Evolutionary conservation across 2,797 vertebrate species (phyloP).

Genomic region (Thripadectes ignobilis): DNA sequence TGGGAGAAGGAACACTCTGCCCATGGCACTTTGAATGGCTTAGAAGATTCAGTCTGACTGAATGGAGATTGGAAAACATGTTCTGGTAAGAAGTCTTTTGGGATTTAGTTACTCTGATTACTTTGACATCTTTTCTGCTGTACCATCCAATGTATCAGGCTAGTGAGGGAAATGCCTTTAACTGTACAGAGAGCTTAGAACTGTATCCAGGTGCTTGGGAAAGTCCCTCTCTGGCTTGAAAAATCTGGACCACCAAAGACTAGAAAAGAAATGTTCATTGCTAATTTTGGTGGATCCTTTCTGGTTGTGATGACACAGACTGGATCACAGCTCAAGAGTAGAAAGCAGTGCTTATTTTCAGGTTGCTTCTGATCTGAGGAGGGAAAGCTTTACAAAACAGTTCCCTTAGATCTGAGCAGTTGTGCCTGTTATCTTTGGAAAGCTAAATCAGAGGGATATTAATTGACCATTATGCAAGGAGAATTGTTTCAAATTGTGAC

Average conservation of each 20-base stretch:
- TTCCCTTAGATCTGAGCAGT: background rate
- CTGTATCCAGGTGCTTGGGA: background rate
- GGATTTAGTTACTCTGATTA: background rate
- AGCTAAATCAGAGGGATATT: background rate
- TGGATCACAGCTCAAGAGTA: background rate
- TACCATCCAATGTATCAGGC: background rate
- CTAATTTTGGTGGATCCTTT: background rate
- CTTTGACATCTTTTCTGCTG: background rate
- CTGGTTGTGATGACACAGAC: background rate
- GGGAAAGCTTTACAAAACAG: background rate
- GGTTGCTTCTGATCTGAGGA: background rate
- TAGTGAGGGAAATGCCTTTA: background rate
- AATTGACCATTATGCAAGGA: background rate
- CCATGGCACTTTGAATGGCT: background rate
- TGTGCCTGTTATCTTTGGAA: background rate
- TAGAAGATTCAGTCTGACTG: background rate
- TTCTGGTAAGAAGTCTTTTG: background rate
- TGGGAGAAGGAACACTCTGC: background rate
- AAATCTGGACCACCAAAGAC: background rate
- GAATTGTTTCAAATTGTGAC: background rate
- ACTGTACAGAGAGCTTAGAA: no score
- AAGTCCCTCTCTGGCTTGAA: background rate
- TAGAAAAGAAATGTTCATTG: background rate
- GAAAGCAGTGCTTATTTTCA: background rate
- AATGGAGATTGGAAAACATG: background rate